These are phyloP conservation scores for Bambusicola thoracicus DNA, from an alignment of 2,113 vertebrate genomes.

Conservation along the genomic window DNA sequence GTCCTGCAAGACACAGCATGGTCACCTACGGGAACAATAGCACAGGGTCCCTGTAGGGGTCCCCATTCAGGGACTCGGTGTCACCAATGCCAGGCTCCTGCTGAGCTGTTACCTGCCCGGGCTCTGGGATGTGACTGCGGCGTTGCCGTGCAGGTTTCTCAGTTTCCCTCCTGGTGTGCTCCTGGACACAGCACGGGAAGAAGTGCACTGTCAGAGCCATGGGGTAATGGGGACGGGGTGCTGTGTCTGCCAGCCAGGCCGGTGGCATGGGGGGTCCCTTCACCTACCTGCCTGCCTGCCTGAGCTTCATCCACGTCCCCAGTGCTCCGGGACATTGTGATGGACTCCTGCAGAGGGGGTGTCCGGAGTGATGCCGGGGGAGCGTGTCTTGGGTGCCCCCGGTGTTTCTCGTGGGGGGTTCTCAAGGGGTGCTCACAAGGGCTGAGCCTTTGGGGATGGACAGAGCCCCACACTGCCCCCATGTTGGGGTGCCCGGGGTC, in stretches of 20 bases:
- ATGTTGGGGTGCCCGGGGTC: neutral
- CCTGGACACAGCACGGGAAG: neutral
- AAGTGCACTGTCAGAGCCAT: fast-evolving
- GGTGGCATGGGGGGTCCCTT: neutral
- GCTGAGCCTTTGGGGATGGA: neutral
- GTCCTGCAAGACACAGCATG: neutral
- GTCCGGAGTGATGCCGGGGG: neutral
- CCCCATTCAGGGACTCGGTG: fast-evolving
- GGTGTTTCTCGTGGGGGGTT: neutral
- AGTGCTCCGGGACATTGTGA: neutral
- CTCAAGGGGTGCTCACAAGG: neutral
- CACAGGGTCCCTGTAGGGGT: neutral
- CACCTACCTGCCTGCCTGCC: neutral
- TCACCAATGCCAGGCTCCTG: neutral
- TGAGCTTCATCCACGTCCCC: neutral
- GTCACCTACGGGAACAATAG: neutral
- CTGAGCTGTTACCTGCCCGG: neutral
- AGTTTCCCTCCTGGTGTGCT: neutral
- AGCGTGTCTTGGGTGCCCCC: neutral
- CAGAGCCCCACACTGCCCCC: neutral
- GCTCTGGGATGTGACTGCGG: fast-evolving
- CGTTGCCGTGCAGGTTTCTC: fast-evolving
- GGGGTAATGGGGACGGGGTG: fast-evolving
- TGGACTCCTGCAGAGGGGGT: neutral
- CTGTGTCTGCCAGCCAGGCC: neutral